These are phyloP conservation scores for Distichodus sexfasciatus DNA, from an alignment of 2,797 vertebrate genomes.

Conservation along the genomic window DNA sequence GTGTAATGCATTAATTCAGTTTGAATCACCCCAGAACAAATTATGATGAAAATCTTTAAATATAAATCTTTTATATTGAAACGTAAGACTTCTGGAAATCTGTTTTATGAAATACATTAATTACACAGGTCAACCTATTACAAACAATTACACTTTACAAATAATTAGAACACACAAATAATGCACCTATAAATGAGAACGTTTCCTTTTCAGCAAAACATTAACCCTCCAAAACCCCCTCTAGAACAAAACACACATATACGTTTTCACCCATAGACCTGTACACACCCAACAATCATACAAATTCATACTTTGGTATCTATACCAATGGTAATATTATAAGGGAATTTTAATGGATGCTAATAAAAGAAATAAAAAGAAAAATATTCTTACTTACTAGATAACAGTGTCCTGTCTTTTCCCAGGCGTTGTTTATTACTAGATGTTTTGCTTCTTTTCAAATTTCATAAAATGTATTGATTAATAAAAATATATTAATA, in stretches of 20 bases:
- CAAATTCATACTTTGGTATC: no score
- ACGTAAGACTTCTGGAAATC: neutral
- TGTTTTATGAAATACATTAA: neutral
- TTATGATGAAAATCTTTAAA: neutral
- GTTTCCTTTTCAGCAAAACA: slow-evolving; percentile 1
- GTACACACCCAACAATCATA: neutral
- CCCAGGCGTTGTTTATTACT: no score
- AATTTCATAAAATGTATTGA: no score
- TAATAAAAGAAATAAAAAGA: no score
- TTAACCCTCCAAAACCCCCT: no score
- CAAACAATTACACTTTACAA: neutral
- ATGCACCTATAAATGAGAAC: neutral
- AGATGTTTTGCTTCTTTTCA: no score
- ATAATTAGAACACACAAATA: neutral
- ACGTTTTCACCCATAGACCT: neutral
- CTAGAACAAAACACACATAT: neutral
- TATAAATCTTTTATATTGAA: neutral
- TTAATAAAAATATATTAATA: no score
- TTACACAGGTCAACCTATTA: neutral
- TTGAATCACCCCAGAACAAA: neutral
- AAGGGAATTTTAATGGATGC: no score
- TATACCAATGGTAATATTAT: no score
- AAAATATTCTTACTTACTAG: no score
- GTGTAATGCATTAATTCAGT: no score
- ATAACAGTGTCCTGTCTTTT: no score